phyloP scores from a whole-genome alignment of 2,113 vertebrate species.

The Ciconia boyciana region DNA sequence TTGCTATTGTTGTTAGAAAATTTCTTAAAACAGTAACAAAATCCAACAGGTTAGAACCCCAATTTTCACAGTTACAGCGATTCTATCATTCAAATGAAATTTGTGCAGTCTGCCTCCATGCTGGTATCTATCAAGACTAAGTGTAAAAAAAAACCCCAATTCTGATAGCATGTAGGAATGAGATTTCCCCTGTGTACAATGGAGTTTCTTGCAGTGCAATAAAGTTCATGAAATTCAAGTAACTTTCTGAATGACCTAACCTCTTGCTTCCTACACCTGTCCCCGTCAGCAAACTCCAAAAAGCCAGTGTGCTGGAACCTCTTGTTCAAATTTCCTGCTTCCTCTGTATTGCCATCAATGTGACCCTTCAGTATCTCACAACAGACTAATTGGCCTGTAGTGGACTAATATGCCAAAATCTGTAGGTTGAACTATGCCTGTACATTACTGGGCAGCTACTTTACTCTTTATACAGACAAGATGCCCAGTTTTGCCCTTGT shows the following conservation, averaged over 20 bases:
- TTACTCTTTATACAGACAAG: background rate
- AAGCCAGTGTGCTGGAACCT: background rate
- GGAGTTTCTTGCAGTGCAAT: background rate
- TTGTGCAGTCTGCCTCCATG: background rate
- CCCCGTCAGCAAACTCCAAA: background rate
- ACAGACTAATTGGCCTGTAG: background rate
- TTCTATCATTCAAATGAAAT: background rate
- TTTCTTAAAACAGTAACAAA: background rate
- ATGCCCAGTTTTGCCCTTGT: background rate
- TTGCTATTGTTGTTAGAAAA: background rate
- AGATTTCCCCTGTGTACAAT: background rate
- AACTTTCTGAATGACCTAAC: background rate
- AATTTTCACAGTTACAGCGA: background rate
- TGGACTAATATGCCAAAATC: background rate
- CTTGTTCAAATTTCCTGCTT: background rate
- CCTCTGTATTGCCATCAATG: background rate
- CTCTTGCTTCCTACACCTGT: background rate
- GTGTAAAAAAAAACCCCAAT: background rate
- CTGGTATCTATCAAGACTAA: background rate
- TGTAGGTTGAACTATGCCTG: background rate
- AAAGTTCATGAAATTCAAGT: background rate
- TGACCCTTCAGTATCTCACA: background rate
- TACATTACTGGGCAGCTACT: background rate
- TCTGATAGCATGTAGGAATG: background rate
- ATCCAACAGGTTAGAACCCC: background rate